Conservation (phyloP, 2,113 vertebrate genomes). For the Saccopteryx leptura region DNA sequence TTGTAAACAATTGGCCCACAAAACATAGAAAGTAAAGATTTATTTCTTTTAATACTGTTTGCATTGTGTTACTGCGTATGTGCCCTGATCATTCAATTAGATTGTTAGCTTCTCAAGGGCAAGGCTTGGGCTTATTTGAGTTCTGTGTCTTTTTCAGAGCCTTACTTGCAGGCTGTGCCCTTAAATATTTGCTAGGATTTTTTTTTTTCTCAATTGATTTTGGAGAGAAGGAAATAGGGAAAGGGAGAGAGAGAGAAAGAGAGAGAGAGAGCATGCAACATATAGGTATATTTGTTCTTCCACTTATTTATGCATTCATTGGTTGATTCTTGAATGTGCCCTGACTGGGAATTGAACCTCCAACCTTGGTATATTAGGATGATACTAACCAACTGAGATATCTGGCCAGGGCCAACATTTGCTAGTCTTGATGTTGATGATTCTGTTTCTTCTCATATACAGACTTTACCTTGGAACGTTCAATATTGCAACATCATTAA, state of each 20-base stretch:
- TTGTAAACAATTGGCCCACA: conserved; percentile 17
- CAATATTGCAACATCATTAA: neutral
- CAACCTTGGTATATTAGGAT: too few relatives aligned
- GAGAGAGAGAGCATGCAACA: too few relatives aligned
- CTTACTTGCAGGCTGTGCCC: neutral
- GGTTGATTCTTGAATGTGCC: too few relatives aligned
- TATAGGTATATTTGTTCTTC: too few relatives aligned
- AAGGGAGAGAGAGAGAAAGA: too few relatives aligned
- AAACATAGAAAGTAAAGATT: neutral
- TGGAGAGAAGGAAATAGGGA: too few relatives aligned
- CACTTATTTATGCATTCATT: too few relatives aligned
- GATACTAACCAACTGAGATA: too few relatives aligned
- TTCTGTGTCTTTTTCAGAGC: neutral
- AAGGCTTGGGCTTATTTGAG: neutral
- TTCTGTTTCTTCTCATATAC: neutral
- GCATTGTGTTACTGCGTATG: neutral
- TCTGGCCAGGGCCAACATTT: neutral
- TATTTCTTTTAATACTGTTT: neutral
- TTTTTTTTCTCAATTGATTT: too few relatives aligned
- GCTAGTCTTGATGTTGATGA: neutral
- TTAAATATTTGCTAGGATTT: neutral
- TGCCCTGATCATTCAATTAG: neutral
- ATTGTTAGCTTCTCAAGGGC: neutral
- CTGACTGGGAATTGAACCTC: too few relatives aligned
- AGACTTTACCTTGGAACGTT: neutral